phyloP scores from a whole-genome alignment of 1,140 invertebrate species.

The Drosophila navojoa region DNA sequence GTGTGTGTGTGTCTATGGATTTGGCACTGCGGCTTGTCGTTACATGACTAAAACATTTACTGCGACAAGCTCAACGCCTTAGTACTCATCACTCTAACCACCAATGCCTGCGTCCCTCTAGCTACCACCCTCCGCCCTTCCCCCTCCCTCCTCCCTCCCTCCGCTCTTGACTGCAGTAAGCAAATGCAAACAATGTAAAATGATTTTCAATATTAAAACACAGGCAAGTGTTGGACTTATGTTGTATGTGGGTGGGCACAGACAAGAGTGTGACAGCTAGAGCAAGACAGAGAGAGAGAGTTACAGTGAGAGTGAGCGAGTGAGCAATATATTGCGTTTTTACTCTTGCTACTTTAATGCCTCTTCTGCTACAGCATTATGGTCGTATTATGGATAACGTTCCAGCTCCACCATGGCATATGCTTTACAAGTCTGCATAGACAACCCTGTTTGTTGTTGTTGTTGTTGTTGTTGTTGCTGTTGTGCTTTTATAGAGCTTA shows the following conservation, averaged over 20 bases:
- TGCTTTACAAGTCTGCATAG: constrained; percentile 15
- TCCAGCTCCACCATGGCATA: constrained; percentile 32
- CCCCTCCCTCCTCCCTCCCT: neutral
- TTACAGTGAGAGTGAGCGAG: too few species aligned
- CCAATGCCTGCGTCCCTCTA: neutral
- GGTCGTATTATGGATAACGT: constrained; percentile 43
- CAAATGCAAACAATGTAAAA: constrained; percentile 62
- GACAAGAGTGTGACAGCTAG: neutral
- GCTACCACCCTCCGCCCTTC: neutral
- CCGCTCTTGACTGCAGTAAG: constrained; percentile 4
- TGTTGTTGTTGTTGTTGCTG: neutral
- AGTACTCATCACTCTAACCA: constrained; percentile 26
- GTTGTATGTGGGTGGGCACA: neutral
- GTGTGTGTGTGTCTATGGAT: constrained; percentile 27
- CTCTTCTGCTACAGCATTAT: constrained; percentile 47
- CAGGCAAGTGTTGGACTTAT: constrained; percentile 33
- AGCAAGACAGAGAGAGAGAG: neutral
- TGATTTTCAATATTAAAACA: constrained; percentile 59
- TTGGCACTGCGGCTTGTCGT: constrained; percentile 69
- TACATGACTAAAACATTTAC: constrained; percentile 76
- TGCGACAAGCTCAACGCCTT: constrained; percentile 54
- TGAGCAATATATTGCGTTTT: constrained; percentile 10
- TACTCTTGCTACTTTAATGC: constrained; percentile 41
- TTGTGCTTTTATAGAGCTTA: constrained; percentile 25
- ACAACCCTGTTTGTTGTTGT: neutral